Conservation (phyloP, 2,888 invertebrate genomes). For the Drosophila nigricruria region DNA sequence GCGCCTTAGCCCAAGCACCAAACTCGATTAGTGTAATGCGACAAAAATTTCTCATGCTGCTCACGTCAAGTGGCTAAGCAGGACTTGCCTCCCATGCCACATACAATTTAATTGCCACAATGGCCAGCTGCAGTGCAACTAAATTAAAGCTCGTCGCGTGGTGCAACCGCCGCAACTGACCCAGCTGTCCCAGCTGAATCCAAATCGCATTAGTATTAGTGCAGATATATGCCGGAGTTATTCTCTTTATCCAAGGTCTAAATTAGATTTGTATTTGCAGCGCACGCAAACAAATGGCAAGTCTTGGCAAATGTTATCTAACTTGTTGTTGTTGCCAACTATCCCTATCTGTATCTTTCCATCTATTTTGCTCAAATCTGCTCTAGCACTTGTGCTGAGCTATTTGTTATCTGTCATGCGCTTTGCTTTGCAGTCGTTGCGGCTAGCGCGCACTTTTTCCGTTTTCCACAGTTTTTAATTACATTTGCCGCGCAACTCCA, state of each 20-base stretch:
- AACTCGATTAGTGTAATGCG: constrained; percentile 48
- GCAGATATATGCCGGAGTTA: not conserved
- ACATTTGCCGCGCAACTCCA: constrained; percentile 59
- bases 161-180: not conserved
- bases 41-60: not conserved
- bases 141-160: constrained; percentile 9
- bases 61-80: constrained; percentile 11
- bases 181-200: constrained; percentile 1
- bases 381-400: constrained; percentile 10
- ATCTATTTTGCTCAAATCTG: not conserved
- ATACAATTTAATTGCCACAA: constrained; percentile 25
- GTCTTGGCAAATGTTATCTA: constrained; percentile 24
- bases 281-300: constrained; percentile 40
- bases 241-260: constrained; percentile 16
- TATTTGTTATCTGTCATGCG: constrained; percentile 72
- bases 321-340: constrained; percentile 15
- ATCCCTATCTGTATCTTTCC: not conserved
- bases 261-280: constrained; percentile 48
- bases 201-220: constrained; percentile 6
- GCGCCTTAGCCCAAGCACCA: constrained; percentile 5
- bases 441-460: constrained; percentile 38
- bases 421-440: constrained; percentile 30
- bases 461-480: constrained; percentile 65
- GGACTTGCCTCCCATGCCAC: constrained; percentile 1
- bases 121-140: constrained; percentile 4